phyloP scores from a whole-genome alignment of 2,888 invertebrate species.

The Callosobruchus maculatus region DNA sequence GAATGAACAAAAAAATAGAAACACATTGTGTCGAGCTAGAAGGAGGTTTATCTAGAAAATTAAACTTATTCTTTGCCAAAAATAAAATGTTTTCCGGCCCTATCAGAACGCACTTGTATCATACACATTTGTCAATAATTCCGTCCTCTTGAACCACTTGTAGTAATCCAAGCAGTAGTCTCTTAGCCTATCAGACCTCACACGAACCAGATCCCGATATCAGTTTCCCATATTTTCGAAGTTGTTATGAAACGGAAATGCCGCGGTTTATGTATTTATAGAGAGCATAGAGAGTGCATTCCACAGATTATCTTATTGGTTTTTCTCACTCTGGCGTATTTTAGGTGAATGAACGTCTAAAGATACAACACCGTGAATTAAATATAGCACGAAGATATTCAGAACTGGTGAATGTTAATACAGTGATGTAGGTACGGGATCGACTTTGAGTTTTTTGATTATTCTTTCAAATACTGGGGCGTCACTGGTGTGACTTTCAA shows the following conservation, averaged over 20 bases:
- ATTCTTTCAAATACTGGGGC: too few species aligned
- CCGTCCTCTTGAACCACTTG: background rate
- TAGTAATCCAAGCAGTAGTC: background rate
- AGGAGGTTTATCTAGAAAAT: too few species aligned
- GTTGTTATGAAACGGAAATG: background rate
- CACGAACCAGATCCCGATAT: background rate
- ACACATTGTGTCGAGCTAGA: too few species aligned
- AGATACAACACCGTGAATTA: slow-evolving; percentile 12
- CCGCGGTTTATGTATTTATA: slow-evolving; percentile 9
- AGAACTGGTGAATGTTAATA: background rate
- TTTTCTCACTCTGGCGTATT: slow-evolving; percentile 11
- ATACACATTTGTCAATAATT: background rate
- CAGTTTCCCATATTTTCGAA: background rate
- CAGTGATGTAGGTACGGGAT: background rate
- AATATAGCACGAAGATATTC: slow-evolving; percentile 12
- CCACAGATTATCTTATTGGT: slow-evolving; percentile 11
- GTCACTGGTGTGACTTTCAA: too few species aligned
- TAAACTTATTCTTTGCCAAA: too few species aligned
- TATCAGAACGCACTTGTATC: too few species aligned
- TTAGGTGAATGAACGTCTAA: slow-evolving; percentile 16
- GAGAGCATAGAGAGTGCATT: slow-evolving; percentile 2
- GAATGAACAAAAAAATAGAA: too few species aligned
- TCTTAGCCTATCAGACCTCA: background rate
- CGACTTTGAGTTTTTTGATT: too few species aligned
- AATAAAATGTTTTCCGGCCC: too few species aligned